phyloP scores from a whole-genome alignment of 2,113 vertebrate species.

The Nothocercus julius region DNA sequence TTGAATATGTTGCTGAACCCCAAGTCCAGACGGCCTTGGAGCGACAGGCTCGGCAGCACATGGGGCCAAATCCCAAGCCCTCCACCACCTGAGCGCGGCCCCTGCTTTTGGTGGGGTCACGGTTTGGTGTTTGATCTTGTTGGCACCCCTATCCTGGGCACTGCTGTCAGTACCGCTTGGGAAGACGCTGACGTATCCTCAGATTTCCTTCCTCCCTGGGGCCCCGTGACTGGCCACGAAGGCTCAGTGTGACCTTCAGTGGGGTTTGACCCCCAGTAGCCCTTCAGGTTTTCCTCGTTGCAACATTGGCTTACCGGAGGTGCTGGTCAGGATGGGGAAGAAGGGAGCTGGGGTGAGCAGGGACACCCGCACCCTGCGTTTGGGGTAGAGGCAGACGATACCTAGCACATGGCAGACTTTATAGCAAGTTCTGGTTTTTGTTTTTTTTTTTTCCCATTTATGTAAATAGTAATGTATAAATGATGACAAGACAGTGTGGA shows the following conservation, averaged over 20 bases:
- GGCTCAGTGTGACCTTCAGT: background rate
- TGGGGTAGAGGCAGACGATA: background rate
- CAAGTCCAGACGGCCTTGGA: background rate
- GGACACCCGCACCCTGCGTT: background rate
- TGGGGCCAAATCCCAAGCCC: background rate
- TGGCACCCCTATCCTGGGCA: background rate
- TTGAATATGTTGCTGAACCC: background rate
- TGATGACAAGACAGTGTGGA: constrained; percentile 41
- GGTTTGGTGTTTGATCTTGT: background rate
- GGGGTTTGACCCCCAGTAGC: background rate
- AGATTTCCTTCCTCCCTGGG: background rate
- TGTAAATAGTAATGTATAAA: constrained; percentile 83
- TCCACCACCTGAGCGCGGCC: background rate
- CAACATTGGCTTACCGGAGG: background rate
- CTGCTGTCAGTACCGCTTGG: fast-evolving
- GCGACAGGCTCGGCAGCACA: fast-evolving
- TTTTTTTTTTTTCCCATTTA: constrained; percentile 15
- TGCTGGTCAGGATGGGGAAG: background rate
- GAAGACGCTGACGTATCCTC: fast-evolving
- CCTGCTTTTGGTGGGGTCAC: background rate
- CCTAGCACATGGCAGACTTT: background rate
- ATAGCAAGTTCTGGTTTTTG: background rate
- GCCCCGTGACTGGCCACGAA: background rate
- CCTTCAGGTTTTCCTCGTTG: background rate
- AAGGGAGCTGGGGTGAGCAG: background rate